These are phyloP conservation scores for Drosophila parvula DNA, from an alignment of 1,140 invertebrate species.

Conservation along the genomic window DNA sequence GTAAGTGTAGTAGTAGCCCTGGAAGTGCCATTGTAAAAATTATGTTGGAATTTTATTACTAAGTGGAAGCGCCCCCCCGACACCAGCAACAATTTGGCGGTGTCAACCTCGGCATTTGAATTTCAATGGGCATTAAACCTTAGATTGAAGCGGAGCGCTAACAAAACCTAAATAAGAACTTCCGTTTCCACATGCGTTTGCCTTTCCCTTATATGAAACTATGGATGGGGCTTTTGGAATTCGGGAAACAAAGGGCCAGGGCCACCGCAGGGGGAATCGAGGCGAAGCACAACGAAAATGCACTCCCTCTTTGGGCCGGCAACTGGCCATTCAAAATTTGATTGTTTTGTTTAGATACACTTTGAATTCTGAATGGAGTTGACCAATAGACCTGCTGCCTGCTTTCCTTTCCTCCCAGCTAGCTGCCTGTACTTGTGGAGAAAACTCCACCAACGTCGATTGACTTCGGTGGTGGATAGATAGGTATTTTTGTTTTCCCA, in stretches of 20 bases:
- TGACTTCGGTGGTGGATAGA: constrained; percentile 39
- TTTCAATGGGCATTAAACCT: constrained; percentile 64
- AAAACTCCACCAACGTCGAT: constrained; percentile 41
- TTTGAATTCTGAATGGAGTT: constrained; percentile 62
- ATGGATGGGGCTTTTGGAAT: constrained; percentile 41
- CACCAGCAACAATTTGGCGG: constrained; percentile 47
- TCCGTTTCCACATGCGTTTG: constrained; percentile 55
- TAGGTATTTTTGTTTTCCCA: constrained; percentile 52
- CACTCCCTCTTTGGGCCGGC: constrained; percentile 57
- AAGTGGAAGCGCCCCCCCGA: constrained; percentile 12
- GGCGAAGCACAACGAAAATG: constrained; percentile 23
- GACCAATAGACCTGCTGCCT: constrained; percentile 39
- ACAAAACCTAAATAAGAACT: constrained; percentile 70
- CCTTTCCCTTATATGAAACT: constrained; percentile 45
- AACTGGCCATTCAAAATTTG: constrained; percentile 62
- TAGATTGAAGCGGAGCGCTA: constrained; percentile 46
- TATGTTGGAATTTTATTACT: constrained; percentile 49
- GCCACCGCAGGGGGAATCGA: background rate
- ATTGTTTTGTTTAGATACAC: constrained; percentile 54
- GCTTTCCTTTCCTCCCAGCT: constrained; percentile 24
- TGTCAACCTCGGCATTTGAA: constrained; percentile 65
- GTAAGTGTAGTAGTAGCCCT: constrained; percentile 53
- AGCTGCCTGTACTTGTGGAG: constrained; percentile 62
- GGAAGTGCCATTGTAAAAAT: constrained; percentile 57
- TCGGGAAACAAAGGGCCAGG: constrained; percentile 51